Base-by-base conservation (phyloP, 2,797 vertebrate species). In the Heterohyrax brucei region DNA sequence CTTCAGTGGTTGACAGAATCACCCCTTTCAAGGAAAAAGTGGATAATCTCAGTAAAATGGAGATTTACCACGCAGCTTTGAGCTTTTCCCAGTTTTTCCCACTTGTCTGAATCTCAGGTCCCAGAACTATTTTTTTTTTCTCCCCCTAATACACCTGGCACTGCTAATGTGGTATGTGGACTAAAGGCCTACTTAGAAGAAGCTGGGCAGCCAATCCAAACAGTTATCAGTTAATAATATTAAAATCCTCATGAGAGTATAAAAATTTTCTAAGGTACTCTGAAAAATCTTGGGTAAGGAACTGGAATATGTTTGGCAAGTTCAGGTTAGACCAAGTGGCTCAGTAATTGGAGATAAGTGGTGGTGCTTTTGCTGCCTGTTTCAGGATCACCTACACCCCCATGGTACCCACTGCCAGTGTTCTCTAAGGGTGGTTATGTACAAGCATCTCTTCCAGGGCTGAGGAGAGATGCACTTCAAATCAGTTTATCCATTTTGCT, bases 211-310 rank as follows among this genome's bases (percentile, higher is more conserved):
- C 77, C 28, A 76, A 21, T 95, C 78, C 53, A 83, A 80, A 84
- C 3, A 61, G 30, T 64, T 85, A 87, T 50, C 75, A 56, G 18
- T 66, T 70, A 92, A 28, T 30, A 84, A 26, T 59, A n/a, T 30
- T 56, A 33, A 95, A 73, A 46, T 24, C 68, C n/a, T 79, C 48
- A 19, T 28, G 13, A 70, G 24, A 26, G 21, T 28, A 22, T 73
- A 80, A 12, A 21, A 28, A 56, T 90, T 88, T 87, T 88, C 33
- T 80, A 50, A 94, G 39, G 53, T 22, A 53, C 68, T 77, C 7
- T 39, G n/a, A 70, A 88, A 76, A 16, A 75, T 92, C 86, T 70
- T 91, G 75, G 30, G 33, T 82, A 70, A 90, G 61, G 50, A 80
- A 53, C 50, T 56, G 64, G 62, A 92, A 86, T 61, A 30, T 59